Conservation (phyloP, 2,113 vertebrate genomes). For the Gnathochromis pfefferi region DNA sequence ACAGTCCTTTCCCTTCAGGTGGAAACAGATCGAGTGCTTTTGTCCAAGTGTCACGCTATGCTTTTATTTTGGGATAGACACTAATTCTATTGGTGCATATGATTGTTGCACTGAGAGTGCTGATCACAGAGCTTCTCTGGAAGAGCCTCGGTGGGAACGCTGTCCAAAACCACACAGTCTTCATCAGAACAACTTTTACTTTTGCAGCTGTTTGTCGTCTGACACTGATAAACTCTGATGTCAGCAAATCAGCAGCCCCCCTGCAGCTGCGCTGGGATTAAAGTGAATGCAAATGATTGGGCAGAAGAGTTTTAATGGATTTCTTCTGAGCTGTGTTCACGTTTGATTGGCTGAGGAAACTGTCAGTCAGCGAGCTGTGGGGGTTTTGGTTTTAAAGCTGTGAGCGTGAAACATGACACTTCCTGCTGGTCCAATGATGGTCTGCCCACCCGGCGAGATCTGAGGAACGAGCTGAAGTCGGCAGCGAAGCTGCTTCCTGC, state of each 20-base stretch:
- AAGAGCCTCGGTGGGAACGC: not conserved
- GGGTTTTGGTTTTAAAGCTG: not conserved
- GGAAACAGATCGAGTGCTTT: not conserved
- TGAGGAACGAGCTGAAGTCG: not conserved
- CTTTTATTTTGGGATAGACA: not conserved
- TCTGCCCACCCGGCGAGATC: not conserved
- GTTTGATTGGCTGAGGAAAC: not conserved
- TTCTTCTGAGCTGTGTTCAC: not conserved
- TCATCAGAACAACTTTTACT: not conserved
- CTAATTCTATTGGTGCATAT: not conserved
- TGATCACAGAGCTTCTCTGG: not conserved
- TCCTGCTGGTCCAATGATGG: not conserved
- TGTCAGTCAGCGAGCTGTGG: not conserved
- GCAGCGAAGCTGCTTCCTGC: not conserved
- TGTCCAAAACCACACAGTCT: not conserved
- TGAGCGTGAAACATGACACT: not conserved
- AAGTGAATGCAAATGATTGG: not conserved
- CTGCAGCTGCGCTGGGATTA: not conserved
- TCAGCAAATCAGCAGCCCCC: not conserved
- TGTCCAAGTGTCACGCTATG: not conserved
- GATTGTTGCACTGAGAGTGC: not conserved
- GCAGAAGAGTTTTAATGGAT: not conserved
- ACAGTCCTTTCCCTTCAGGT: not conserved
- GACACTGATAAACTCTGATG: not conserved
- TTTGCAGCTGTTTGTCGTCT: not conserved